Conservation (phyloP, 2,888 invertebrate genomes). For the Matsumyia berberina region DNA sequence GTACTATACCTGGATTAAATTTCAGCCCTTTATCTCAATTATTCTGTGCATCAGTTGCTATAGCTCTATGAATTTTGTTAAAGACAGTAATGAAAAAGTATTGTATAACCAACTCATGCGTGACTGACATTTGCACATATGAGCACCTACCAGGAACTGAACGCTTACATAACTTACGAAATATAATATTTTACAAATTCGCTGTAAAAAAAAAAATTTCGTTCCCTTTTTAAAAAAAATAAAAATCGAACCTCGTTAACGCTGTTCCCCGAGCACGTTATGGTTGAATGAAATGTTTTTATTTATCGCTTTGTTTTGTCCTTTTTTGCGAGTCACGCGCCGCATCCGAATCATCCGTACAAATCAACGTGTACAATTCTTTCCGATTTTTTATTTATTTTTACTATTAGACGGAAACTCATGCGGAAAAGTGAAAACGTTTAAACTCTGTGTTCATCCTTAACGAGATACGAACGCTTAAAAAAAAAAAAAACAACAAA, state of each 20-base stretch:
- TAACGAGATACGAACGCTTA: constrained; percentile 16
- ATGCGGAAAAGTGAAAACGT: constrained; percentile 46
- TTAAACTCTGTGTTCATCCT: constrained; percentile 10
- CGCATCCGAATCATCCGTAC: neutral
- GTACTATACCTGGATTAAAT: too few species aligned
- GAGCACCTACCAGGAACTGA: too few species aligned
- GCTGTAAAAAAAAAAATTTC: too few species aligned
- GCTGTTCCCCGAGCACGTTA: constrained; percentile 9
- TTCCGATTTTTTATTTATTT: constrained; percentile 35
- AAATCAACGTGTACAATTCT: constrained; percentile 16
- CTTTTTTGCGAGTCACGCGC: neutral
- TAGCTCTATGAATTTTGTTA: too few species aligned
- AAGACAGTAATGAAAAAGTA: too few species aligned
- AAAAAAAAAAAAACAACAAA: neutral
- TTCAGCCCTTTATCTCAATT: too few species aligned
- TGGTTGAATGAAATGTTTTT: constrained; percentile 5
- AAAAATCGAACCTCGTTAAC: constrained; percentile 9
- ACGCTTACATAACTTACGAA: too few species aligned
- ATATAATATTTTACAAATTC: too few species aligned
- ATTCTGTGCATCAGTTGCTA: too few species aligned
- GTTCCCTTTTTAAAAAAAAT: neutral
- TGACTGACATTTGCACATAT: too few species aligned
- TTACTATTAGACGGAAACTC: constrained; percentile 36
- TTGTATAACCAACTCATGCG: too few species aligned
- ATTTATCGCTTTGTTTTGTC: constrained; percentile 37